A percentile compares a stretch with the other conserved stretches of the same genome.
Conservation (phyloP, 2,113 vertebrate species). For the Festucalex cinctus region DNA sequence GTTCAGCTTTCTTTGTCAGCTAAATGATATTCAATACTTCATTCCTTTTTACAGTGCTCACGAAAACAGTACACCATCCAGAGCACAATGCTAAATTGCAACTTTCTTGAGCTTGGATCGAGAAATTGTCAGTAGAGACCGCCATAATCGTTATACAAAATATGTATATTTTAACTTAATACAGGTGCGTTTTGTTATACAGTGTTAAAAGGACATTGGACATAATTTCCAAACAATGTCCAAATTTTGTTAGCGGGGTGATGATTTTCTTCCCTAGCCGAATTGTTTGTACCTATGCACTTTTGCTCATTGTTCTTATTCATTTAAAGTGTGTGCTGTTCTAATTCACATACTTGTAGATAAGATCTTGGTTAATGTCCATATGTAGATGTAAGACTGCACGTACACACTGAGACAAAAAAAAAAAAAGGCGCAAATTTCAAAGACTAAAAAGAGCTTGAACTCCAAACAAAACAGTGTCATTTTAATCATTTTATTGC, state of each 20-base stretch:
- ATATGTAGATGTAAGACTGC: not conserved
- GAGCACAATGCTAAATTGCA: too few relatives aligned
- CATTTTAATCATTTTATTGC: too few relatives aligned
- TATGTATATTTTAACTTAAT: too few relatives aligned
- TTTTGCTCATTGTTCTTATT: not conserved
- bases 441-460: not conserved
- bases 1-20: not conserved
- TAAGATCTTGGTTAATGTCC: too few relatives aligned
- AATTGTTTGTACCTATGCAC: not conserved
- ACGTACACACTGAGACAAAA: not conserved
- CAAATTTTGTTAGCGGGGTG: not conserved
- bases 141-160: too few relatives aligned
- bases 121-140: too few relatives aligned
- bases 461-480: not conserved
- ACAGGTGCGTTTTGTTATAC: too few relatives aligned
- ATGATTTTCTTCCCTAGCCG: not conserved
- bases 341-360: not conserved
- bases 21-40: not conserved
- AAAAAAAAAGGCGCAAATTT: not conserved
- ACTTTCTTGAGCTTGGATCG: too few relatives aligned
- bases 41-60: not conserved
- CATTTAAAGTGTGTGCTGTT: not conserved
- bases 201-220: too few relatives aligned
- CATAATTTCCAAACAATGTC: too few relatives aligned
- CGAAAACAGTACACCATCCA: too few relatives aligned